Conservation (phyloP, 2,888 invertebrate species). For the Anticlea derivata region DNA sequence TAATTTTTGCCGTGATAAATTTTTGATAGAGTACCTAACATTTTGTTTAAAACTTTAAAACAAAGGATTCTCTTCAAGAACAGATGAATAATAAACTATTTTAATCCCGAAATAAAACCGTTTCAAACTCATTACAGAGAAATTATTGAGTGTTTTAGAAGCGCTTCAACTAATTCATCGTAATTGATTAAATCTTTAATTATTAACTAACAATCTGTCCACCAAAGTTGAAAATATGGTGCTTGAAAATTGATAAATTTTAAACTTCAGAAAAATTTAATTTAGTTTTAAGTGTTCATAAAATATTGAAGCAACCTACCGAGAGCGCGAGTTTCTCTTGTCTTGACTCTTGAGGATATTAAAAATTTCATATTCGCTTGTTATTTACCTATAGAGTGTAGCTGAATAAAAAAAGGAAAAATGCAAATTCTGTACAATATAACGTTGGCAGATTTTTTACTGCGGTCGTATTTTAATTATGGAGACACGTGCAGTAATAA, state of each 20-base stretch:
- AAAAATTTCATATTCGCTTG: constrained; percentile 64
- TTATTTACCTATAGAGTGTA: constrained; percentile 46
- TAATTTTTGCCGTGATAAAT: neutral
- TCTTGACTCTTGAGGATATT: constrained; percentile 66
- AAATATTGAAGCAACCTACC: constrained; percentile 69
- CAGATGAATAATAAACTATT: constrained; percentile 21
- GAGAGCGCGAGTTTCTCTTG: constrained; percentile 56
- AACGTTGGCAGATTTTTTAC: constrained; percentile 21
- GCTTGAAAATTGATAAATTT: constrained; percentile 30
- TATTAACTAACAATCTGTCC: constrained; percentile 34
- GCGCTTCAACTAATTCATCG: constrained; percentile 31
- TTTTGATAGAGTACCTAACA: constrained; percentile 4
- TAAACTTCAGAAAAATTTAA: constrained; percentile 59
- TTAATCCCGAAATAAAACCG: constrained; percentile 21
- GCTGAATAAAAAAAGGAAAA: constrained; percentile 40
- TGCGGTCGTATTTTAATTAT: constrained; percentile 41
- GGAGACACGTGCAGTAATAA: constrained; percentile 32
- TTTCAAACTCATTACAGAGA: constrained; percentile 21
- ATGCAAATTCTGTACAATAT: constrained; percentile 33
- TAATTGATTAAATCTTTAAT: constrained; percentile 34
- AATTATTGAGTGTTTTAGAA: constrained; percentile 31
- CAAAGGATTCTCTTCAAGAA: constrained; percentile 7
- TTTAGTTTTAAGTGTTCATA: constrained; percentile 70
- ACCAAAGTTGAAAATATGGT: constrained; percentile 26
- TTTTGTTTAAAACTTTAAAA: constrained; percentile 11